Conservation (phyloP, 2,888 invertebrate genomes). For the Lepidochrysops patricia region DNA sequence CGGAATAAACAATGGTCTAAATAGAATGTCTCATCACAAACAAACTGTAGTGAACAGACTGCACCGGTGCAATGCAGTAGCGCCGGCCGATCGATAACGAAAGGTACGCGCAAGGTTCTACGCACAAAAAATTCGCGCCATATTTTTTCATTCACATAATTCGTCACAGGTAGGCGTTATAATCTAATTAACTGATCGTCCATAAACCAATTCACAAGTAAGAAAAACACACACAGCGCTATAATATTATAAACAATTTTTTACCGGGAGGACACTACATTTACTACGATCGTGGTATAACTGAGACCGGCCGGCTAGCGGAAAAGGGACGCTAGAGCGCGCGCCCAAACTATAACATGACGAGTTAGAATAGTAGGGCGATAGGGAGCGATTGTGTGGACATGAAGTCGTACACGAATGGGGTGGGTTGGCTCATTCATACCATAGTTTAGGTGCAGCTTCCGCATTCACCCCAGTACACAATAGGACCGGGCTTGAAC, state of each 20-base stretch:
- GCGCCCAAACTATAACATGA: constrained; percentile 66
- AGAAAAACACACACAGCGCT: constrained; percentile 16
- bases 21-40: constrained; percentile 32
- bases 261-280: constrained; percentile 34
- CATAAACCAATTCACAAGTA: constrained; percentile 5
- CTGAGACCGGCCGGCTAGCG: constrained; percentile 34
- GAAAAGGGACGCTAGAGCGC: constrained; percentile 49
- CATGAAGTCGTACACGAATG: constrained; percentile 40
- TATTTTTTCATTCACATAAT: constrained; percentile 35
- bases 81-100: constrained; percentile 52
- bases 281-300: constrained; percentile 55
- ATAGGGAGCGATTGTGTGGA: constrained; percentile 34
- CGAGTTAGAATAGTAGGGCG: constrained; percentile 57
- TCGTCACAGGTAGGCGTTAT: not conserved
- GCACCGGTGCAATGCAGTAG: constrained; percentile 51
- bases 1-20: not conserved
- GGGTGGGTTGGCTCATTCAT: constrained; percentile 61
- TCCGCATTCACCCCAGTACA: constrained; percentile 50
- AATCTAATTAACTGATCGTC: not conserved
- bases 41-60: constrained; percentile 44
- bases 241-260: not conserved
- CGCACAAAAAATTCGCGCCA: constrained; percentile 42
- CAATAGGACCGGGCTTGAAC: constrained; percentile 10
- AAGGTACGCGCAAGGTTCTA: too few species aligned
- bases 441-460: constrained; percentile 36